Conservation (phyloP, 2,113 vertebrate species). For the Cryptotis parvus region DNA sequence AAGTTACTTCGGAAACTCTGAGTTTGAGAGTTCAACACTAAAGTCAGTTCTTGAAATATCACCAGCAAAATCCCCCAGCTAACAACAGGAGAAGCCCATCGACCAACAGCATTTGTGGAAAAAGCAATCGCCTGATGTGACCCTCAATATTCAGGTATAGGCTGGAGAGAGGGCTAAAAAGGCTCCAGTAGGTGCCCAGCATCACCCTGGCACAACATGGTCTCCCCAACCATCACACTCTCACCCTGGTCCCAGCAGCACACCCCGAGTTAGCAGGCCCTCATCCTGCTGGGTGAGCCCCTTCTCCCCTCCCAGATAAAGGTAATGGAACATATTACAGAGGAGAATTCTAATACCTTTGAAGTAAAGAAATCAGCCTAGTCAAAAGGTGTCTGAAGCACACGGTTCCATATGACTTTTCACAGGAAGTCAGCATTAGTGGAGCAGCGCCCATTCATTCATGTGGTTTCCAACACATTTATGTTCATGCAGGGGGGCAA, state of each 20-base stretch:
- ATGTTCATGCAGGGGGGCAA: not conserved
- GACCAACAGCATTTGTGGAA: not conserved
- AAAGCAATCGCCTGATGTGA: not conserved
- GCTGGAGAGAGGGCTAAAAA: no score
- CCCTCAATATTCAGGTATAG: not conserved
- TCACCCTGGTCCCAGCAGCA: no score
- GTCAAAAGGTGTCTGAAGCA: not conserved
- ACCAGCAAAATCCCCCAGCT: not conserved
- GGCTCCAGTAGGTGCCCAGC: no score
- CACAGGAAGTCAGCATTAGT: not conserved
- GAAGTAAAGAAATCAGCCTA: not conserved
- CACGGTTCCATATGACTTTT: not conserved
- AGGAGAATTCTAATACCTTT: not conserved
- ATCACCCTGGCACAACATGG: no score
- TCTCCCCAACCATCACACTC: no score
- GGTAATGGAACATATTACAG: no score
- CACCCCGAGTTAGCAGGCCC: no score
- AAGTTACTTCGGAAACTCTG: not conserved
- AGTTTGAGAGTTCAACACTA: not conserved
- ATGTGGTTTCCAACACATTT: slow-evolving; percentile 24
- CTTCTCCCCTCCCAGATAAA: no score
- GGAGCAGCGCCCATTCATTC: not conserved
- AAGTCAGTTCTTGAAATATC: not conserved
- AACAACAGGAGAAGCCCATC: not conserved
- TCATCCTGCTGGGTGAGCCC: no score